Base-by-base conservation (phyloP, 2,797 vertebrate genomes). In the Aulostomus chinensis region DNA sequence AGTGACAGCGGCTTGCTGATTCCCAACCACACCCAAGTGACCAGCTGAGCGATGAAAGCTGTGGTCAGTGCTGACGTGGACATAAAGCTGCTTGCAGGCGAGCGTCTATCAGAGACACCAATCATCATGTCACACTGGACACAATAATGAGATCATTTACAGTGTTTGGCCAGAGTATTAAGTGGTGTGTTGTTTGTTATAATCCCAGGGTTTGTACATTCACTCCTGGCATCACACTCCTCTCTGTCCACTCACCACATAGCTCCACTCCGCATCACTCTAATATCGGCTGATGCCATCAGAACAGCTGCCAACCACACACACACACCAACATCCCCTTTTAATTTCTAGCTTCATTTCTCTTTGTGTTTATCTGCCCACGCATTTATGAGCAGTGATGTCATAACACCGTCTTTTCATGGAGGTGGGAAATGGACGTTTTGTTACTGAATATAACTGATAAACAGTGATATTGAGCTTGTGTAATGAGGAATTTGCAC, bases 31-130 rank as follows among this genome's bases (percentile, higher is more conserved):
- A 58, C 66, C 68, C 70, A n/a, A 26, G 17, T 54, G 48, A 58
- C 63, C 32, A 9, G 29, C 56, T 52, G 54, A 56, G 46, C 55
- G 60, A 68, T 39, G 57, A 68, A 63, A 69, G 58, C 63, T 71
- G 75, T 21, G 76, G 73, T 70, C 68, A 61, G 59, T 25, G 58
- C 43, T 68, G 73, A 75, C 47, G 48, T 74, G 55, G 61, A 74
- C 47, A 6, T 2, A 4, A 31, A 50, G 25, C 22, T 9, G 10
- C 28, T 2, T 10, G 3, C 34, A 47, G 24, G 3, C 36, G 9
- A 14, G 14, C 21, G 1, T 1, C 11, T 33, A 13, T 4, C 2
- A 39, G 30, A 32, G 37, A 35, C 2, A 3, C 7, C 2, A 25
- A 24, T 32, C 3, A 0, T 18, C 25, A 17, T 4, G 13, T 39